A percentile compares a stretch with the other conserved stretches of the same genome.
Conservation (phyloP, 2,113 vertebrate genomes). For the Limanda limanda region DNA sequence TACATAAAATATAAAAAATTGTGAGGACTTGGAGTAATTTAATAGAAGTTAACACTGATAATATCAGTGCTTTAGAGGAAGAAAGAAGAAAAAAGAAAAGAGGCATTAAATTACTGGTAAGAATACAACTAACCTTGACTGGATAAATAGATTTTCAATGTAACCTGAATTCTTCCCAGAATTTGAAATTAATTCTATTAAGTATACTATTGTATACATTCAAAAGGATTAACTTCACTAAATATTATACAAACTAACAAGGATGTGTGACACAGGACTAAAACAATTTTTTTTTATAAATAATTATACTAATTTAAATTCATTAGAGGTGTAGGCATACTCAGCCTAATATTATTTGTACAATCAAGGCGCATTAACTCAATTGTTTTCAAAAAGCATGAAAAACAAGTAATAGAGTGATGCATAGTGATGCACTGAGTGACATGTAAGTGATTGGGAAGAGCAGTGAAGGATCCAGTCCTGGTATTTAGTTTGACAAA, state of each 20-base stretch:
- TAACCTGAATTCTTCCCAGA: too few relatives aligned
- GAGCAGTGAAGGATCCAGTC: background rate
- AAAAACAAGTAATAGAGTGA: background rate
- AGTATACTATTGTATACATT: too few relatives aligned
- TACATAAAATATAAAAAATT: too few relatives aligned
- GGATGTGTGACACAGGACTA: background rate
- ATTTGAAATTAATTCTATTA: too few relatives aligned
- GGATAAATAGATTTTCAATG: background rate
- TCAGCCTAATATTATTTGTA: too few relatives aligned
- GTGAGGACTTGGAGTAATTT: too few relatives aligned
- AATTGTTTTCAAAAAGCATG: background rate
- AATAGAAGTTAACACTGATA: too few relatives aligned
- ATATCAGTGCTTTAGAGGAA: too few relatives aligned
- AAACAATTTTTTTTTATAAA: too few relatives aligned
- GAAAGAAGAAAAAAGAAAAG: background rate
- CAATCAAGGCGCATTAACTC: background rate
- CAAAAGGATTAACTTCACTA: too few relatives aligned
- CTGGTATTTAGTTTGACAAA: slow-evolving; percentile 10
- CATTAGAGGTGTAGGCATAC: too few relatives aligned
- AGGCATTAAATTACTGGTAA: background rate
- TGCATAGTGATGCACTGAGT: background rate
- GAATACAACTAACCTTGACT: background rate
- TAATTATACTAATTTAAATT: too few relatives aligned
- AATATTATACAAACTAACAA: background rate
- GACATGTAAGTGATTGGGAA: background rate